A percentile compares a stretch with the other conserved stretches of the same genome.
These are phyloP conservation scores for Idris sp. DNA, from an alignment of 1,140 invertebrate species.

Conservation along the genomic window DNA sequence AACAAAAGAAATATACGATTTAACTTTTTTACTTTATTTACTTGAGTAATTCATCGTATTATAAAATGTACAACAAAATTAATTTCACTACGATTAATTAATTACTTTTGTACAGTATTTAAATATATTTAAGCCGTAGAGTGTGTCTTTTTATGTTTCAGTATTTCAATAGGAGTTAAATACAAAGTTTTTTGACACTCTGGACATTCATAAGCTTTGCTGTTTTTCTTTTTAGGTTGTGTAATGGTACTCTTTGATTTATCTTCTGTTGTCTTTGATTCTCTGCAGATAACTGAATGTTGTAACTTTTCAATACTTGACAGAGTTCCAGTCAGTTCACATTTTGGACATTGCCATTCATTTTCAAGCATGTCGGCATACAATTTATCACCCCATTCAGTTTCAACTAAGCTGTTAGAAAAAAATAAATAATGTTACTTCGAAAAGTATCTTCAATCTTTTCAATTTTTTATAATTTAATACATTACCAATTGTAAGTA, in stretches of 20 bases:
- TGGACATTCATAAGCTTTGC: conserved; percentile 84
- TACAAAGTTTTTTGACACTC: conserved; percentile 84
- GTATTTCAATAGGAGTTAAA: conserved; percentile 86
- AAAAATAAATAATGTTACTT: too few relatives aligned
- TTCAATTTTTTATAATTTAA: too few relatives aligned
- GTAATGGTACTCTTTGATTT: conserved; percentile 37
- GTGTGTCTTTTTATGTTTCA: conserved; percentile 84
- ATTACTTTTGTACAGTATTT: not conserved
- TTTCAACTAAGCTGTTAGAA: conserved; percentile 79
- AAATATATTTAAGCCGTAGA: too few relatives aligned
- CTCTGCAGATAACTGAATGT: conserved; percentile 73
- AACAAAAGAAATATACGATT: too few relatives aligned
- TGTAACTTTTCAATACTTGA: conserved; percentile 81
- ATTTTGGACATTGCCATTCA: conserved; percentile 80
- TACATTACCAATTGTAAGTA: conserved; percentile 92
- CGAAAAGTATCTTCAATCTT: too few relatives aligned
- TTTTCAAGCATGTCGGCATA: conserved; percentile 78
- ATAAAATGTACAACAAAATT: too few relatives aligned
- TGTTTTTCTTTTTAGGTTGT: conserved; percentile 80
- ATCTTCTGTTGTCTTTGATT: conserved; percentile 68
- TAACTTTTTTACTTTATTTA: too few relatives aligned
- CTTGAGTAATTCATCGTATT: too few relatives aligned
- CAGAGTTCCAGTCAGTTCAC: conserved; percentile 76
- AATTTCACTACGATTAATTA: too few relatives aligned
- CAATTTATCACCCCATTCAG: conserved; percentile 81